Evolutionary conservation across 2,797 vertebrate genomes (phyloP).

Genomic region (Bradypodion pumilum): DNA sequence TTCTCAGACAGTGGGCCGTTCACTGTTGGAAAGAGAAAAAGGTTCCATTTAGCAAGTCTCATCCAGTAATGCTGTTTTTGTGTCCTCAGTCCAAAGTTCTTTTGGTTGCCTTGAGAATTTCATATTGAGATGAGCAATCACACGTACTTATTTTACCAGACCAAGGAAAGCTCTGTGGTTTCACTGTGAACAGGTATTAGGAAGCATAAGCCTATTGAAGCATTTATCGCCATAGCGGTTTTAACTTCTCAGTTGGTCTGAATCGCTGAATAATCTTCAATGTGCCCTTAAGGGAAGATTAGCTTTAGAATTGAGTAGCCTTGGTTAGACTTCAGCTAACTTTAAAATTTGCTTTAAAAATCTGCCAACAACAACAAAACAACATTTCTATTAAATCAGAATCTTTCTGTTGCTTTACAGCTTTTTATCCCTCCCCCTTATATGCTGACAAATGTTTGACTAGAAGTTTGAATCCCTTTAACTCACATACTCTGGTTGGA

Average conservation of each 20-base stretch:
- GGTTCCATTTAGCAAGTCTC: not conserved
- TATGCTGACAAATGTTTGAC: not conserved
- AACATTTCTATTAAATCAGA: no score
- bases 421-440: not conserved
- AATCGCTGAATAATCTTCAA: not conserved
- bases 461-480: not conserved
- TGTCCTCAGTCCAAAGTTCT: not conserved
- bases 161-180: not conserved
- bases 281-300: conserved; percentile 2
- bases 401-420: not conserved
- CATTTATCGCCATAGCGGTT: not conserved
- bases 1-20: not conserved
- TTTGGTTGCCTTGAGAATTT: not conserved
- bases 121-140: not conserved
- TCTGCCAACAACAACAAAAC: no score
- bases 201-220: conserved; percentile 2
- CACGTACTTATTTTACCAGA: not conserved
- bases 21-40: not conserved
- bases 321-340: not conserved
- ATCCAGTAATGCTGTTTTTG: not conserved
- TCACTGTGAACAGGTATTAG: not conserved
- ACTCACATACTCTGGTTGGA: not conserved
- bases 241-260: not conserved
- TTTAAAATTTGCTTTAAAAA: no score
- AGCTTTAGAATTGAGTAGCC: not conserved